A percentile compares a stretch with the other conserved stretches of the same genome.
Conservation (phyloP, 2,888 invertebrate species). For the Synergus gifuensis region DNA sequence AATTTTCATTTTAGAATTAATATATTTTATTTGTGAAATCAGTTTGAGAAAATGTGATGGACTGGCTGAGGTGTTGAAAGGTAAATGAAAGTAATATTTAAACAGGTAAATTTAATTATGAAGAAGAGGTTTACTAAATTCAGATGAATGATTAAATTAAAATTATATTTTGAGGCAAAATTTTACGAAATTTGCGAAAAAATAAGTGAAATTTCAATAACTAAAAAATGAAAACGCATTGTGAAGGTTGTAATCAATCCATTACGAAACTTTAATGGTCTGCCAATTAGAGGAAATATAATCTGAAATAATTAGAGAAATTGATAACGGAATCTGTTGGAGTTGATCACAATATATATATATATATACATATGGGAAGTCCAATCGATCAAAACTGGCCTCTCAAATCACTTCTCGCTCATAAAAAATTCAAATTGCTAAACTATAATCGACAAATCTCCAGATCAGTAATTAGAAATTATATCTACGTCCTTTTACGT, state of each 20-base stretch:
- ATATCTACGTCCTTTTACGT: conserved; percentile 15
- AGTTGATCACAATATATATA: background rate
- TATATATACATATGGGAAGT: background rate
- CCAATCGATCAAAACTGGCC: background rate
- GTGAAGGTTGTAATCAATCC: background rate
- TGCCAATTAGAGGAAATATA: conserved; percentile 12
- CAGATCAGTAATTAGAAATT: background rate
- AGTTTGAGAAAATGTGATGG: conserved; percentile 6
- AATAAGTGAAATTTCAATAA: background rate
- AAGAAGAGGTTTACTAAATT: background rate
- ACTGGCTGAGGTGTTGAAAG: conserved; percentile 4
- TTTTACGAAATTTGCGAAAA: no score
- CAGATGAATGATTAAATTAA: background rate
- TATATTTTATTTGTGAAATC: conserved; percentile 11
- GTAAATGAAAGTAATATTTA: conserved; percentile 12
- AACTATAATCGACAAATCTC: background rate
- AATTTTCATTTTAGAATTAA: background rate
- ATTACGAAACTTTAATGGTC: background rate
- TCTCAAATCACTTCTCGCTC: background rate
- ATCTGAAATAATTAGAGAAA: conserved; percentile 10
- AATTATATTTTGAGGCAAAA: no score
- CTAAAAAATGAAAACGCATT: background rate
- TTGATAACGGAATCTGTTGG: background rate
- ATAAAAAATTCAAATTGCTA: background rate
- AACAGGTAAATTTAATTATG: background rate